phyloP scores from a whole-genome alignment of 1,140 invertebrate species.

The Drosophila lacteicornis region DNA sequence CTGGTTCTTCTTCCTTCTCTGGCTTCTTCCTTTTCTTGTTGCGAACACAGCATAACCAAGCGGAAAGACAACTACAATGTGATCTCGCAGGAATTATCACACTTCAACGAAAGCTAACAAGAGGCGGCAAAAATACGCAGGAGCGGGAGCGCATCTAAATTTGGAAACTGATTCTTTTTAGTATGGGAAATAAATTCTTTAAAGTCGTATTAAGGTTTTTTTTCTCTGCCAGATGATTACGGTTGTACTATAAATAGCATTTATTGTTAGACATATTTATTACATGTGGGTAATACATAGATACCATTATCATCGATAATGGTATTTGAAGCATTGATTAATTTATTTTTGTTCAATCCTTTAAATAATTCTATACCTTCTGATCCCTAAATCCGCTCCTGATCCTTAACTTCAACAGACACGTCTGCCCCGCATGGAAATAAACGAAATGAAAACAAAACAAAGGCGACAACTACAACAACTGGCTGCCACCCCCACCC shows the following conservation, averaged over 20 bases:
- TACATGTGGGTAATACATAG: too few species aligned
- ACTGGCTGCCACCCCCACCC: slow-evolving; percentile 24
- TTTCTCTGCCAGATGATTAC: too few species aligned
- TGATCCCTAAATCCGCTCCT: slow-evolving; percentile 11
- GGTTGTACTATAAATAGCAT: too few species aligned
- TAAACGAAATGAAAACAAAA: slow-evolving; percentile 63
- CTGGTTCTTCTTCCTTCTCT: neutral
- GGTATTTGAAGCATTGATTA: too few species aligned
- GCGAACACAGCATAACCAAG: slow-evolving; percentile 42
- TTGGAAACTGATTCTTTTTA: neutral
- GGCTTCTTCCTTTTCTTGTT: slow-evolving; percentile 3
- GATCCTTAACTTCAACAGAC: slow-evolving; percentile 16
- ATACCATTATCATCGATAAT: too few species aligned
- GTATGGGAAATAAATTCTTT: too few species aligned
- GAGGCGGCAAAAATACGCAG: slow-evolving; percentile 7
- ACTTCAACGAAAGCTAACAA: slow-evolving; percentile 69
- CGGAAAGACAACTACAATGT: slow-evolving; percentile 10
- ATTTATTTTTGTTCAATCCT: too few species aligned
- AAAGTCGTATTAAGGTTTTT: too few species aligned
- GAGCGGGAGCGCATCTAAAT: neutral
- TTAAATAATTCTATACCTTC: neutral
- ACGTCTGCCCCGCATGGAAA: slow-evolving; percentile 43
- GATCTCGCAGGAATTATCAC: slow-evolving; percentile 73
- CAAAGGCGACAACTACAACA: slow-evolving; percentile 64
- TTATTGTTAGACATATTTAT: too few species aligned